A percentile compares a stretch with the other conserved stretches of the same genome.
Conservation (phyloP, 2,113 vertebrate genomes). For the Leucopsar rothschildi region DNA sequence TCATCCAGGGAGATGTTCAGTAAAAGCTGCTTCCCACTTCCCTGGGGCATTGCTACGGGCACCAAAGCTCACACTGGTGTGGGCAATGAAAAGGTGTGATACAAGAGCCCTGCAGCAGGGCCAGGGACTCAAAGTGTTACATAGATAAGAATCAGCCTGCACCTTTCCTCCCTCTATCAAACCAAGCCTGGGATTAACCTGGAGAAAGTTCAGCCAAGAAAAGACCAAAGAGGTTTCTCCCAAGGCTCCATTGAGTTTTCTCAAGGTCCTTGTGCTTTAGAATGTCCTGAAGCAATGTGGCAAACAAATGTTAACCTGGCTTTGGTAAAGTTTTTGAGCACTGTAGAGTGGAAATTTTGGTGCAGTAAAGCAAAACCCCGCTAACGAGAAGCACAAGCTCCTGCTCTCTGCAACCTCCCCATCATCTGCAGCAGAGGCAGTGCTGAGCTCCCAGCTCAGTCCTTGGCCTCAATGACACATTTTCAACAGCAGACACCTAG, state of each 20-base stretch:
- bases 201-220: neutral
- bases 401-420: neutral
- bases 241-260: neutral
- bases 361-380: neutral
- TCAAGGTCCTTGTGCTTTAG: neutral
- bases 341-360: neutral
- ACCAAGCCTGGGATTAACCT: neutral
- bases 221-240: neutral
- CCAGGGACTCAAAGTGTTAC: neutral
- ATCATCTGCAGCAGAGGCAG: neutral
- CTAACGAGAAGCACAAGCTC: neutral
- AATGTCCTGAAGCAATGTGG: neutral
- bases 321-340: neutral
- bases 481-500: neutral
- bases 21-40: neutral
- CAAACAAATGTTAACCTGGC: neutral
- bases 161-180: neutral
- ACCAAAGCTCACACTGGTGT: neutral
- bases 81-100: neutral
- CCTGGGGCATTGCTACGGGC: neutral
- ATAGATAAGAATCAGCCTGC: neutral
- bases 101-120: neutral
- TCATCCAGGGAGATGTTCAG: neutral
- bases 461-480: neutral
- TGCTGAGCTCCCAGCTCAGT: neutral